Base-by-base conservation (phyloP, 2,113 vertebrate genomes). In the Pollachius pollachius region DNA sequence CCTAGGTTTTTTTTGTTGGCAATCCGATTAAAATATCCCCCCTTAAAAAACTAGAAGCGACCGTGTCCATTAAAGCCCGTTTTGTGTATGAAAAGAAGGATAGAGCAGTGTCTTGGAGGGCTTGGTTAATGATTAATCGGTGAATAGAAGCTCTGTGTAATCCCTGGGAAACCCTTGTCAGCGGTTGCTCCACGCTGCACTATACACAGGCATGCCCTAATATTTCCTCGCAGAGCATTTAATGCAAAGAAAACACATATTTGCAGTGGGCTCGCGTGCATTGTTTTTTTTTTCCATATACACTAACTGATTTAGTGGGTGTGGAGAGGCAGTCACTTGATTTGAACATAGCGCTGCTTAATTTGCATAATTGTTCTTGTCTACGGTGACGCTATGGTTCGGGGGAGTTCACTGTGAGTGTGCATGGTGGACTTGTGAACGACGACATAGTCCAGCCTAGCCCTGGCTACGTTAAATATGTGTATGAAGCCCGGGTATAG, bases 341-440 rank as follows among this genome's bases (percentile, higher is more conserved):
- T 84, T 84, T 88, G 88, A 82, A 91, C 84, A 91, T 93, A 95
- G 84, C 82, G 85, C 86, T 81, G 77, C 87, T 87, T 95, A 89
- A 98, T 99, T 97, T 95, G 94, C 96, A 97, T 97, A 96, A 95
- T 97, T 95, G 96, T 94, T 94, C 93, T 94, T 94, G 95, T 95
- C 93, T 94, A 93, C 86, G 86, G 93, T 94, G 95, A 96, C 93
- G 94, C 92, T 93, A 74, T 88, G 86, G 92, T 92, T 94, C 91
- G 88, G 92, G 92, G 92, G 91, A 87, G 91, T 93, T 91, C 89
- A 92, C 90, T 70, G 87, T 87, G 81, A 86, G 87, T 89, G 87
- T 73, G 88, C 86, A 78, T 82, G 89, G 87, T 93, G 89, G 41
- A 48, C 92, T 94, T 90, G 88, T 91, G 89, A 81, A 89, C 91